Evolutionary conservation across 2,797 vertebrate genomes (phyloP), one percentile per base, ranked within the genome.

Genomic region (Valencia hispanica): DNA sequence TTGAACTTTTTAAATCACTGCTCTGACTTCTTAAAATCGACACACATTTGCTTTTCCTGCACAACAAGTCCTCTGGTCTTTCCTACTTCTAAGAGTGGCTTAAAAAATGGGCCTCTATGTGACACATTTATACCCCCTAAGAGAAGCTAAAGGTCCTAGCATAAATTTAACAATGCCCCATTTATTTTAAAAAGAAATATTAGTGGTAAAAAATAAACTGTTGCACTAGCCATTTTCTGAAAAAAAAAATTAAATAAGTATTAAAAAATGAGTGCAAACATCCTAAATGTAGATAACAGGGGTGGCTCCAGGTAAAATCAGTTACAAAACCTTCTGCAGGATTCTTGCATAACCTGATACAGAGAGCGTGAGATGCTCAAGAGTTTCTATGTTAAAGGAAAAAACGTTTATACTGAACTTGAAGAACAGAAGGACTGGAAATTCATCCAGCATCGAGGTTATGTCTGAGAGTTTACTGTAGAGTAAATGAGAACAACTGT

Each of bases 321-420:
- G 73, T 86, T 88, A 87, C 51, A 84, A 77, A 85, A 77, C 78
- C 81, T n/a, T 82, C 79, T 75, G 73, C 20, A 74, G 76, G 84
- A 65, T 89, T 91, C 80, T 70, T 84, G 79, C 51, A 77, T 75
- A 90, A 92, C 43, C 22, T 22, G 86, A 92, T 68, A 73, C 83
- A 34, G 77, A 63, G 79, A 81, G 74, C 71, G 75, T 41, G 75
- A 84, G 75, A 82, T 48, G 79, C 75, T 55, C 63, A 74, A 86
- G 70, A 51, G 74, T 86, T 77, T 76, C 65, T 47, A 47, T 70
- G 74, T 77, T 72, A 78, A 76, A 84, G 73, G 48, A 48, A 41
- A 25, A 25, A 30, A 25, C 20, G 61, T 66, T 53, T n/a, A 45
- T 18, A 3, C 68, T 32, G 15, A 39, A 39, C n/a, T 18, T 15